Evolutionary conservation across 2,113 vertebrate genomes (phyloP), one percentile per base, ranked within the genome.

Genomic region (Penelope pileata): DNA sequence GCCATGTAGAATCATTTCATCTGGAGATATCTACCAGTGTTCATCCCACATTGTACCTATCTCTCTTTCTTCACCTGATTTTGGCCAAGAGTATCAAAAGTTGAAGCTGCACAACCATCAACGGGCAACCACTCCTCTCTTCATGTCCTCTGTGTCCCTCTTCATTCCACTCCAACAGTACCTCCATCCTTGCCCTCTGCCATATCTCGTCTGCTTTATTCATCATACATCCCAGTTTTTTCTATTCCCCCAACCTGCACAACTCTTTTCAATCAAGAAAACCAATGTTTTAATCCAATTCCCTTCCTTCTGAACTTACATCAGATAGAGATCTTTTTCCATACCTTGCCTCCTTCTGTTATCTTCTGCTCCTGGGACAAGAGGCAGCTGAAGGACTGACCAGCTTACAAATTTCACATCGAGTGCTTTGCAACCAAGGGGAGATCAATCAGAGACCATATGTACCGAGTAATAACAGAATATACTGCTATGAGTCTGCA

Each of bases 121-220:
- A 16, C 50, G 26, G 17, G 11, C 16, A 80, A 10, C 14, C 4
- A 81, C 16, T 81, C 34, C 34, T 63, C 68, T 77, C 16, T 40
- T n/a, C 12, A 1, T 29, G 12, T 18, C 10, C 10, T 1, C 4
- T 10, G 2, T 24, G 68, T 67, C n/a, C 16, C 6, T 51, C 36
- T 68, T 51, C 43, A 30, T 73, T 36, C 10, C 4, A 5, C 29
- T 82, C 62, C 16, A 6, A 12, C 9, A 48, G 43, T 12, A 56
- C 22, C 34, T 69, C 34, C 47, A 27, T 32, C 30, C 3, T 16
- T 67, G 12, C 26, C 77, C 51, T 58, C n/a, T 9, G 40, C 4
- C 3, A 2, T 43, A 36, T 47, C 40, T 70, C 80, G 79, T 51
- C 29, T 67, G 34, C 30, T 58, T 5, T 70, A 9, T 76, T 62